phyloP scores from a whole-genome alignment of 1,140 invertebrate genomes.

The Lycorma delicatula region DNA sequence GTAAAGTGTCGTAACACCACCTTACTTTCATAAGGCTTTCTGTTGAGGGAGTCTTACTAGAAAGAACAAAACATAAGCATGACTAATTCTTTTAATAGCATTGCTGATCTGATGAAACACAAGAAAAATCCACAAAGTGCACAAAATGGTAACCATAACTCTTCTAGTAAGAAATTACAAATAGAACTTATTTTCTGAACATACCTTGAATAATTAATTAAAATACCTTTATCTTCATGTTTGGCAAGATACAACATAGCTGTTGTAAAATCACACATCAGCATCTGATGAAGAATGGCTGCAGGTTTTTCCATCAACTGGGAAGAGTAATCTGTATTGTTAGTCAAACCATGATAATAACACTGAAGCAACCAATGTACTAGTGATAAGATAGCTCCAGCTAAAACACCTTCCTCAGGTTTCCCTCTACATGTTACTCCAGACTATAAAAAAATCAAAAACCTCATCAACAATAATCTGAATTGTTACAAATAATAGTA shows the following conservation, averaged over 20 bases:
- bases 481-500: too few relatives aligned
- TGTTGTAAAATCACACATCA: constrained; percentile 63
- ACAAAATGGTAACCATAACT: too few relatives aligned
- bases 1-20: too few relatives aligned
- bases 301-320: constrained; percentile 62
- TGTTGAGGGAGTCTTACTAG: too few relatives aligned
- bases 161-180: constrained; percentile 12
- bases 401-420: constrained; percentile 68
- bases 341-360: constrained; percentile 49
- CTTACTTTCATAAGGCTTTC: too few relatives aligned
- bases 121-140: too few relatives aligned
- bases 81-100: too few relatives aligned
- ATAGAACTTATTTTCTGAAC: background rate
- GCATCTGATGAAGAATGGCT: constrained; percentile 56
- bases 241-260: constrained; percentile 77
- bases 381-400: constrained; percentile 63
- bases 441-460: constrained; percentile 29
- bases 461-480: too few relatives aligned
- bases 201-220: background rate
- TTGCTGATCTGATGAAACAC: too few relatives aligned
- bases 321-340: constrained; percentile 24
- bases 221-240: constrained; percentile 52
- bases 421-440: constrained; percentile 61
- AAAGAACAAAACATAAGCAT: too few relatives aligned
- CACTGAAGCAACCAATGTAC: constrained; percentile 77